Percentiles rank a stretch among this genome's conserved stretches.
Conservation (phyloP, 2,797 vertebrate genomes). For the Pseudomugil tenellus region DNA sequence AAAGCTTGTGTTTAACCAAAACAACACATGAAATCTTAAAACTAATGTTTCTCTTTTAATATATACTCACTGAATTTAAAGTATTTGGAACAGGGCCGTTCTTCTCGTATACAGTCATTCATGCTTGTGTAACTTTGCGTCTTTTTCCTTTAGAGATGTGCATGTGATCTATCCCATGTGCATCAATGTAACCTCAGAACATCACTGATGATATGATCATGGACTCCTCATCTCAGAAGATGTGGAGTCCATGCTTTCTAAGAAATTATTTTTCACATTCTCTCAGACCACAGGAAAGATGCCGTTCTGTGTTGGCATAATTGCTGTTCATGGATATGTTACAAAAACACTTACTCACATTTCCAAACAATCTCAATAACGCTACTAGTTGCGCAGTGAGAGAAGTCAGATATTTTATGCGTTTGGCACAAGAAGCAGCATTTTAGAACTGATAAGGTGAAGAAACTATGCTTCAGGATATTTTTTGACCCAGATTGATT, state of each 20-base stretch:
- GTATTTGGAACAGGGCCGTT: not conserved
- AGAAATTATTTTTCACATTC: not conserved
- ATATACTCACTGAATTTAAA: not conserved
- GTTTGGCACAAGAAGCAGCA: not conserved
- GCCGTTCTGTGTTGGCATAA: not conserved
- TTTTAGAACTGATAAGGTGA: not conserved
- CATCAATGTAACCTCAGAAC: not conserved
- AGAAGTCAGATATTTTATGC: not conserved
- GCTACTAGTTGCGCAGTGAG: not conserved
- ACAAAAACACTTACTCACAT: not conserved
- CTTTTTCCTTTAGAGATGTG: not conserved
- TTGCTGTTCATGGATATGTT: not conserved
- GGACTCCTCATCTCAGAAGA: not conserved
- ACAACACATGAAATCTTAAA: not conserved
- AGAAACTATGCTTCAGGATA: not conserved
- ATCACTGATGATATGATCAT: not conserved
- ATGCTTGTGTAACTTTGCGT: no score
- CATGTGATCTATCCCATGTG: not conserved
- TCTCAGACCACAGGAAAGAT: not conserved
- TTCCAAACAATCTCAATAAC: not conserved
- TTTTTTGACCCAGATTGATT: not conserved
- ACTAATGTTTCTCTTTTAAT: not conserved
- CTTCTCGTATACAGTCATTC: not conserved
- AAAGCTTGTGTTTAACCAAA: not conserved
- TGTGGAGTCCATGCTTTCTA: not conserved